These are phyloP conservation scores for Leptocoma aspasia DNA, from an alignment of 2,113 vertebrate species.

Conservation along the genomic window DNA sequence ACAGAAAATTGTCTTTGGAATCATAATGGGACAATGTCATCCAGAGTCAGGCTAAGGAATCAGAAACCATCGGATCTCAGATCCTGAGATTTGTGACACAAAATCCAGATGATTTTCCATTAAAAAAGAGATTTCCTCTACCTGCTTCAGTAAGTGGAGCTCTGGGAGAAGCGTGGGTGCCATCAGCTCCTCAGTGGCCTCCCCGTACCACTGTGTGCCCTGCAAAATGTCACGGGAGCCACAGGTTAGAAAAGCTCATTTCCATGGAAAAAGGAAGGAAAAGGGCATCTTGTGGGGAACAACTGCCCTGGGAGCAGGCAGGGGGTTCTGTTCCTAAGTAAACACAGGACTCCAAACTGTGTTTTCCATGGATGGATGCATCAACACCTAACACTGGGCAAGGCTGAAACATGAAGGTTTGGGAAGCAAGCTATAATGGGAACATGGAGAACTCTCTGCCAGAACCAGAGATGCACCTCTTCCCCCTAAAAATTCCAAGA, in stretches of 20 bases:
- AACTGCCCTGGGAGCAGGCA: neutral
- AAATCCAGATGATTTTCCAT: neutral
- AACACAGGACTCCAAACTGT: neutral
- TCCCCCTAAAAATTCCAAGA: neutral
- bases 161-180: conserved; percentile 94
- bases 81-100: neutral
- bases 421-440: neutral
- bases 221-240: conserved; percentile 49
- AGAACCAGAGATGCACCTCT: neutral
- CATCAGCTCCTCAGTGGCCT: conserved; percentile 94
- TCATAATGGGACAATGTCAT: neutral
- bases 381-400: neutral
- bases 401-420: neutral
- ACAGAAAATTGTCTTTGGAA: neutral
- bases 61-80: neutral
- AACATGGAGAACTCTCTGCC: neutral
- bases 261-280: neutral
- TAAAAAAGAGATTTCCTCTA: conserved; percentile 51
- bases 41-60: neutral
- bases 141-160: conserved; percentile 91
- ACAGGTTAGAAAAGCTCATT: neutral
- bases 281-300: accelerated
- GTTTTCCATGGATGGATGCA: neutral
- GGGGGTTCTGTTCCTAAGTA: neutral
- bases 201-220: conserved; percentile 92